These are phyloP conservation scores for Apteryx owenii DNA, from an alignment of 2,113 vertebrate species.

Conservation along the genomic window DNA sequence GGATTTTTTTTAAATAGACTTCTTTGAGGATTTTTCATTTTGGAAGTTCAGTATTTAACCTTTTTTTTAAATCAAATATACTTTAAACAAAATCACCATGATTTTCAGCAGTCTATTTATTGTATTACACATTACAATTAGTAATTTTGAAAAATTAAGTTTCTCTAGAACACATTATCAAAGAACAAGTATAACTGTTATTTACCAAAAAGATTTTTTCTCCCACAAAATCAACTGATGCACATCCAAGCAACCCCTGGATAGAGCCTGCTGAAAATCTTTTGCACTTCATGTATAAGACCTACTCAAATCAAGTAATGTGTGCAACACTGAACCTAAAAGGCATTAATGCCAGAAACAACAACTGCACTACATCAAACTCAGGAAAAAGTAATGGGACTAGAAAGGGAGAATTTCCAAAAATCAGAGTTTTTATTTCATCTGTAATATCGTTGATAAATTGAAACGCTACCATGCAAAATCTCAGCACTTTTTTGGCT, in stretches of 20 bases:
- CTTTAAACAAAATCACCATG: conserved; percentile 32
- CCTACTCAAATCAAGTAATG: conserved; percentile 57
- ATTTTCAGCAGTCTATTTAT: conserved; percentile 60
- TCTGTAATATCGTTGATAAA: conserved; percentile 71
- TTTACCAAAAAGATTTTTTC: conserved; percentile 31
- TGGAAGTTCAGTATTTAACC: conserved; percentile 13
- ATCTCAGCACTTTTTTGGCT: conserved; percentile 60
- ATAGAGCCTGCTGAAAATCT: conserved; percentile 61
- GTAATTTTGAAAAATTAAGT: conserved; percentile 51
- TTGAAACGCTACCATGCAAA: conserved; percentile 71
- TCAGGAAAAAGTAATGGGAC: conserved; percentile 59
- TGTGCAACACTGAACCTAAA: conserved; percentile 41
- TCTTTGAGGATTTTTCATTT: background rate
- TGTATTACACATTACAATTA: conserved; percentile 38
- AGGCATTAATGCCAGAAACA: conserved; percentile 70
- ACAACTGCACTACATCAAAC: conserved; percentile 71
- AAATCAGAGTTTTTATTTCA: conserved; percentile 74
- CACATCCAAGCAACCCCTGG: conserved; percentile 66
- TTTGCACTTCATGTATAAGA: conserved; percentile 70
- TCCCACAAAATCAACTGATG: conserved; percentile 61
- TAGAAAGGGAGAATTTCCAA: conserved; percentile 70
- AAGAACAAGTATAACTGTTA: conserved; percentile 26
- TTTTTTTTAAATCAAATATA: background rate
- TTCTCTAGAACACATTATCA: conserved; percentile 57
- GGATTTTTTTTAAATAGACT: background rate